These are phyloP conservation scores for Mya arenaria DNA, from an alignment of 1,140 invertebrate genomes.

Conservation along the genomic window DNA sequence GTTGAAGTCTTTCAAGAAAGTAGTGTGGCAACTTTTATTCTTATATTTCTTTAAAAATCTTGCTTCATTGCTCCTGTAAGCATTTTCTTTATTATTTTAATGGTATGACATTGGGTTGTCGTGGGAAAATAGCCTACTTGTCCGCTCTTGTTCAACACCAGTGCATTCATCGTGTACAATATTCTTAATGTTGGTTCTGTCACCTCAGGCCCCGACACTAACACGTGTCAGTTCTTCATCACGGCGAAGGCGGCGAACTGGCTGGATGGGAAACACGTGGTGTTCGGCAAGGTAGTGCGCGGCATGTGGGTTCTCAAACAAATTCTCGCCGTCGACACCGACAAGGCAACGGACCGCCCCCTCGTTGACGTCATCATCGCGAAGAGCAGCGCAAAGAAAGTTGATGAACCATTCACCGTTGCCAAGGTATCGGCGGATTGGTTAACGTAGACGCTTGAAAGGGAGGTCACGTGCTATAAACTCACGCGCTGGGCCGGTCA, in stretches of 20 bases:
- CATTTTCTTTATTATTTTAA: too few relatives aligned
- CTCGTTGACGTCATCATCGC: slow-evolving; percentile 19
- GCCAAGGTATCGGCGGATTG: slow-evolving; percentile 34
- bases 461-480: not conserved
- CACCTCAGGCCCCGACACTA: slow-evolving; percentile 86
- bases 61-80: too few relatives aligned
- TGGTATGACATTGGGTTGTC: too few relatives aligned
- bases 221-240: slow-evolving; percentile 81
- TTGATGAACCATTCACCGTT: slow-evolving; percentile 26
- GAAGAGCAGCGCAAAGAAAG: slow-evolving; percentile 13
- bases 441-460: slow-evolving; percentile 5
- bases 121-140: too few relatives aligned
- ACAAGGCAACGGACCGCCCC: slow-evolving; percentile 17
- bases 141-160: too few relatives aligned
- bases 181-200: not conserved
- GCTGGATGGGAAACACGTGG: slow-evolving; percentile 96
- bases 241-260: slow-evolving; percentile 95
- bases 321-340: slow-evolving; percentile 27
- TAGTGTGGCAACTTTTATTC: too few relatives aligned
- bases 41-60: too few relatives aligned
- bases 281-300: slow-evolving; percentile 92
- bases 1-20: too few relatives aligned
- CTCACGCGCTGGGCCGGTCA: too few relatives aligned
- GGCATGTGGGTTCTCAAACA: slow-evolving; percentile 58
- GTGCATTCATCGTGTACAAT: too few relatives aligned